Conservation (phyloP, 2,888 invertebrate genomes). For the Cryptus armator region DNA sequence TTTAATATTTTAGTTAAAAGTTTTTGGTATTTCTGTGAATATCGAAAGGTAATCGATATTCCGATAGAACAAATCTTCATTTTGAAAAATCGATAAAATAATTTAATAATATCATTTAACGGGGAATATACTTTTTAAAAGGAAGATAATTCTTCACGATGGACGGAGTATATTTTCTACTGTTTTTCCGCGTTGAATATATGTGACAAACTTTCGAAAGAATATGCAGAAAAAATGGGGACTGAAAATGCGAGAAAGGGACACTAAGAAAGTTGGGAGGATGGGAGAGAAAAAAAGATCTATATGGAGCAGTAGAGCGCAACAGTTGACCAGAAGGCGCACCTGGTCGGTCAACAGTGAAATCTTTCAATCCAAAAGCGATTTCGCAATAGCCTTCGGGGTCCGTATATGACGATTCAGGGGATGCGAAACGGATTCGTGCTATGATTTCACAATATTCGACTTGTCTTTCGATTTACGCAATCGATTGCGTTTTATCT, state of each 20-base stretch:
- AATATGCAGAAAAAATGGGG: background rate
- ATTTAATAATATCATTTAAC: no score
- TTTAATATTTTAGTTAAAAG: background rate
- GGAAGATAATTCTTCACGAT: background rate
- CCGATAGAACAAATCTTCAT: background rate
- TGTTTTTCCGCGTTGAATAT: background rate
- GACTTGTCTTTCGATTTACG: no score
- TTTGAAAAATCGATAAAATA: background rate
- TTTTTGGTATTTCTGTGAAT: no score
- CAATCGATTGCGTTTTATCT: no score
- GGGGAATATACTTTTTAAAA: no score
- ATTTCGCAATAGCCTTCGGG: slow-evolving; percentile 54
- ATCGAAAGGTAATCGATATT: no score
- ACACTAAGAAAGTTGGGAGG: background rate
- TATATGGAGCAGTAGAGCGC: slow-evolving; percentile 13
- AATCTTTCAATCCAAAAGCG: slow-evolving; percentile 71
- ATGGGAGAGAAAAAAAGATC: background rate
- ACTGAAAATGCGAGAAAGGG: background rate
- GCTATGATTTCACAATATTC: no score
- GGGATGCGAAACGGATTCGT: slow-evolving; percentile 49
- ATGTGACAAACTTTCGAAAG: background rate
- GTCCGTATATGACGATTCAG: slow-evolving; percentile 36
- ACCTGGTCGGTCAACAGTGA: slow-evolving; percentile 70
- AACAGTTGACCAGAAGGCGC: slow-evolving; percentile 66
- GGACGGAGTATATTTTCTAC: background rate